Evolutionary conservation across 1,140 invertebrate species (phyloP), one percentile per base, ranked within the genome.

Genomic region (Plectrocnemia conspersa): DNA sequence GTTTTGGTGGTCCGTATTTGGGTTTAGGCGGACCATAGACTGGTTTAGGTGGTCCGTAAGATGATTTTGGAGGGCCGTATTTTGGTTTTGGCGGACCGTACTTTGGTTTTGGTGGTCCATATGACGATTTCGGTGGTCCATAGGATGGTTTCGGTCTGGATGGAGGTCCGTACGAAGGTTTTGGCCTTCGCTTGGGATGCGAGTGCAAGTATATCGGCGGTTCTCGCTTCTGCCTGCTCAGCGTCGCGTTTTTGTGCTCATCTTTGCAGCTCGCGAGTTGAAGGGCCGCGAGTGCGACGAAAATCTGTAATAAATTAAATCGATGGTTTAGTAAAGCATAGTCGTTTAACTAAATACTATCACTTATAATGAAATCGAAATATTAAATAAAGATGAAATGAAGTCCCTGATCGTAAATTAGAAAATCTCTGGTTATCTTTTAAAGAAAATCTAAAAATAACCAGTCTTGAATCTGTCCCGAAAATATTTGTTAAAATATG

Each of bases 11-110:
- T 15, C 58, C 58, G 27, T 60, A 60, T 10, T 24, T 46, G 4
- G 58, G 36, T 32, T 56, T 56, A 11, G 65, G 65, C 40, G 66
- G 63, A 9, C 65, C 65, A 24, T 66, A 65, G 9, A 18, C 32
- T 9, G 59, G 45, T 52, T 56, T 59, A 1, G 60, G 63, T 24
- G 65, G 64, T 5, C 66, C 66, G 42, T 66, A 67, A 4, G 24
- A 44, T 9, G 59, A 19, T 60, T 66, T 67, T 6, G 65, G 64
- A 3, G 66, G 62, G 6, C 65, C 64, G 42, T 65, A 67, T 40
- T 48, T 59, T 1, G 55, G 45, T 33, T 58, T 61, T 0, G 59
- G 59, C 13, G 59, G 55, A 10, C 59, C 59, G 15, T 61, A 59
- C 15, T 33, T 42, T 1, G 54, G 21, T 47, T 64, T 63, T 9